These are phyloP conservation scores for Campoletis sonorensis DNA, from an alignment of 1,140 invertebrate species.

Conservation along the genomic window DNA sequence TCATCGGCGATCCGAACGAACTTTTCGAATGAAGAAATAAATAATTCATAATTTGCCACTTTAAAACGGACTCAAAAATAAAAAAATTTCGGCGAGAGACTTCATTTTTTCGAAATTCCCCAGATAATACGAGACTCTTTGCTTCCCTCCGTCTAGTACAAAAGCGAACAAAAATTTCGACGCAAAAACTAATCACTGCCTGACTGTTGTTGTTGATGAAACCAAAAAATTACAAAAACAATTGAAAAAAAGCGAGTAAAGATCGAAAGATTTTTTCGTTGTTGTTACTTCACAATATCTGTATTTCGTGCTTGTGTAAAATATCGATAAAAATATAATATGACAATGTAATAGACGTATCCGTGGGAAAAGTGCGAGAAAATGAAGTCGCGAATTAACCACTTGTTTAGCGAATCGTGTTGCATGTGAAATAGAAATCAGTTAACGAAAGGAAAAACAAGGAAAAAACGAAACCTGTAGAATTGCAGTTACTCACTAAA, in stretches of 20 bases:
- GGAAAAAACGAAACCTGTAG: neutral
- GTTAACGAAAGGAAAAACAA: slow-evolving; percentile 19
- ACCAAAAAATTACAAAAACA: slow-evolving; percentile 8
- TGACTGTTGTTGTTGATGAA: neutral
- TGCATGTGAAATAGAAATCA: slow-evolving; percentile 28
- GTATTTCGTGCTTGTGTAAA: slow-evolving; percentile 14
- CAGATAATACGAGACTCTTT: neutral
- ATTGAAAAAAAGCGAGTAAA: neutral
- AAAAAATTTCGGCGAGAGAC: neutral
- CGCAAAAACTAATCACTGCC: slow-evolving; percentile 16
- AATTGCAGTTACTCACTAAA: slow-evolving; percentile 20
- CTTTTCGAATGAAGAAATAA: slow-evolving; percentile 28
- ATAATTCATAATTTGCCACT: slow-evolving; percentile 22
- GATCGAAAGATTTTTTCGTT: neutral
- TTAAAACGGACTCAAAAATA: slow-evolving; percentile 25
- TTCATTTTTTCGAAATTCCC: slow-evolving; percentile 23
- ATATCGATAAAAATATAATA: neutral
- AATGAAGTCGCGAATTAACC: slow-evolving; percentile 27
- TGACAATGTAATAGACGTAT: slow-evolving; percentile 17
- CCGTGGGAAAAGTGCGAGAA: slow-evolving; percentile 5
- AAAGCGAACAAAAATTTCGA: slow-evolving; percentile 10
- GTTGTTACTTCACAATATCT: neutral
- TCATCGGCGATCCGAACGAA: slow-evolving; percentile 32
- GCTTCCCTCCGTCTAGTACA: slow-evolving; percentile 26
- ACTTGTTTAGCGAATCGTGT: slow-evolving; percentile 27